Conservation (phyloP, 2,113 vertebrate species). For the Epinephelus lanceolatus region DNA sequence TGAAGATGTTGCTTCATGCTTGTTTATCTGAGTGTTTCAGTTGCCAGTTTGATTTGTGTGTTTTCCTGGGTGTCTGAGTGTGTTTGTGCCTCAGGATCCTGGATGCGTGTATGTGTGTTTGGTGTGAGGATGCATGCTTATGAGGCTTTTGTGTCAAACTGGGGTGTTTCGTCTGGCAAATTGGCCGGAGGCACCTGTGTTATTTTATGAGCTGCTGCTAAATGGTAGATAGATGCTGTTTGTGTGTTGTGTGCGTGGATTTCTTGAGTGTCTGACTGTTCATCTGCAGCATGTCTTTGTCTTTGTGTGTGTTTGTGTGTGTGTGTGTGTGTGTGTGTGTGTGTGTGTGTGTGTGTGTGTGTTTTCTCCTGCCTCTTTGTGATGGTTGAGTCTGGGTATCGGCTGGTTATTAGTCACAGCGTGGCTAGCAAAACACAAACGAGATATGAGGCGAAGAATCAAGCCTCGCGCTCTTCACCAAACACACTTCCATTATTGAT, state of each 20-base stretch:
- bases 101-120: neutral
- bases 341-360: constrained; percentile 12
- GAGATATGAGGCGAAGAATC: constrained; percentile 13
- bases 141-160: constrained; percentile 69
- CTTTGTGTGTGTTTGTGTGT: constrained; percentile 8
- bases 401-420: constrained; percentile 48
- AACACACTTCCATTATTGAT: constrained; percentile 68
- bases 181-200: constrained; percentile 41
- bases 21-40: neutral
- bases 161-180: constrained; percentile 55
- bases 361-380: neutral
- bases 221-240: constrained; percentile 54
- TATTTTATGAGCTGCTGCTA: constrained; percentile 62
- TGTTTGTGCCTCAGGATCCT: constrained; percentile 17
- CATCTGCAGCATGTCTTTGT: constrained; percentile 5
- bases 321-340: constrained; percentile 10
- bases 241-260: constrained; percentile 29
- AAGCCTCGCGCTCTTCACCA: constrained; percentile 29
- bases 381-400: constrained; percentile 20
- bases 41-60: constrained; percentile 25
- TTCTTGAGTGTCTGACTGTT: constrained; percentile 21
- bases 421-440: constrained; percentile 32
- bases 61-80: neutral
- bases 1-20: constrained; percentile 28
- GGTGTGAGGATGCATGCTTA: constrained; percentile 41